Conservation (phyloP, 2,797 vertebrate species). For the Sebastes flavidus region DNA sequence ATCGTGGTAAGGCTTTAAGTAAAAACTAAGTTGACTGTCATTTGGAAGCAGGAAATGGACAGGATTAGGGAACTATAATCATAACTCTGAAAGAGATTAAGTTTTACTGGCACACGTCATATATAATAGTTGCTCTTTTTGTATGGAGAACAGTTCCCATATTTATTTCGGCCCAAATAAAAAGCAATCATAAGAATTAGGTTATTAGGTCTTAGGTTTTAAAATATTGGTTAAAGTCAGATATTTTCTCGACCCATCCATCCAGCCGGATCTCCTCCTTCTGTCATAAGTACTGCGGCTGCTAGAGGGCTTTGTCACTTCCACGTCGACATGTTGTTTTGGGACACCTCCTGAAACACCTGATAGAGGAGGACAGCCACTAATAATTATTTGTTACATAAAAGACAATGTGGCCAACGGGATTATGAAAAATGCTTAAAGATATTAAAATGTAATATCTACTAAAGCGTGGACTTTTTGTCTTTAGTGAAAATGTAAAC, state of each 20-base stretch:
- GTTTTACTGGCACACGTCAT: background rate
- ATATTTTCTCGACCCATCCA: background rate
- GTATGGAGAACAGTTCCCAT: too few relatives aligned
- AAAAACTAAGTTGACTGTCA: background rate
- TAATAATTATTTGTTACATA: background rate
- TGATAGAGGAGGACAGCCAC: background rate
- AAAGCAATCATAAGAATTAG: background rate
- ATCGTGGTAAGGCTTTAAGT: background rate
- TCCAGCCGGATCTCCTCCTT: background rate
- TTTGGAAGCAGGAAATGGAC: background rate
- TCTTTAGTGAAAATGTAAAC: background rate
- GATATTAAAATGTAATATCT: background rate
- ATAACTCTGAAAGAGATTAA: background rate
- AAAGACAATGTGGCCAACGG: background rate
- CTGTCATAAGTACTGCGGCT: too few relatives aligned
- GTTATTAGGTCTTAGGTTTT: background rate
- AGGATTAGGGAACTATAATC: background rate
- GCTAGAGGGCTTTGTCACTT: background rate
- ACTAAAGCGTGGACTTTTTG: background rate
- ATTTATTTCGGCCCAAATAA: too few relatives aligned
- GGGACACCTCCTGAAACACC: background rate
- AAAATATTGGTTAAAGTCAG: background rate
- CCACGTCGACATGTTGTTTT: background rate
- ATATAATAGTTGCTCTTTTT: background rate
- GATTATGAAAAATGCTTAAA: background rate